Evolutionary conservation across 2,113 vertebrate species (phyloP).

Genomic region (Macaca mulatta): DNA sequence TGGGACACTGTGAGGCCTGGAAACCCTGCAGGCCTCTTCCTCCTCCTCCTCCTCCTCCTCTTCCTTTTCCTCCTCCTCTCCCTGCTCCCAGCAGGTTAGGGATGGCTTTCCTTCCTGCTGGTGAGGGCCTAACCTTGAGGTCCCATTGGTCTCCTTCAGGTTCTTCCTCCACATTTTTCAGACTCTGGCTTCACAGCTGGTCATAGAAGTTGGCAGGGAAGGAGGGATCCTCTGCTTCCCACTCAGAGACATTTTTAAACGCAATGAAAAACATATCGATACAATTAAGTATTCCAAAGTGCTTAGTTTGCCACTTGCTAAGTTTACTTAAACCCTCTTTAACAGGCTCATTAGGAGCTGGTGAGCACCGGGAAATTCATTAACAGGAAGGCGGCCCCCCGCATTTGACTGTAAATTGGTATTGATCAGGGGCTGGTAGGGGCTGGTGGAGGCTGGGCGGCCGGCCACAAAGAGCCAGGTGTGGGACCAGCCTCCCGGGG

Average conservation of each 20-base stretch:
- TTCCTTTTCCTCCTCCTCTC: background rate
- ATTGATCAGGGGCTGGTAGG: constrained; percentile 83
- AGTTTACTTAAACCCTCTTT: constrained; percentile 87
- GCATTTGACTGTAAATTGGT: constrained; percentile 90
- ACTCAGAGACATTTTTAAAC: constrained; percentile 34
- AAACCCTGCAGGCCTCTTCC: background rate
- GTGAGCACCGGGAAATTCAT: constrained; percentile 89
- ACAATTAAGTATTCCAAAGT: constrained; percentile 75
- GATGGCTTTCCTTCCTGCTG: background rate
- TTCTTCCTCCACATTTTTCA: background rate
- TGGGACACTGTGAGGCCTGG: background rate
- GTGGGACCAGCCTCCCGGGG: constrained; percentile 70
- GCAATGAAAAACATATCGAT: background rate
- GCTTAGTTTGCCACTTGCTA: constrained; percentile 79
- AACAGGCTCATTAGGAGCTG: constrained; percentile 86
- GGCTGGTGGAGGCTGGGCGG: constrained; percentile 53
- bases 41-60: background rate
- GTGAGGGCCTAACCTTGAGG: background rate
- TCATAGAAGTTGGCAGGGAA: background rate
- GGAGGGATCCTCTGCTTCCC: background rate
- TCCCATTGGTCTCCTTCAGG: background rate
- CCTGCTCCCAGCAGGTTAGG: background rate
- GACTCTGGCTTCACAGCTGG: background rate
- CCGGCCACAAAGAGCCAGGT: constrained; percentile 80
- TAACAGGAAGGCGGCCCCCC: constrained; percentile 86